Evolutionary conservation across 1,140 invertebrate genomes (phyloP).

Genomic region (Drosophila ogumai): DNA sequence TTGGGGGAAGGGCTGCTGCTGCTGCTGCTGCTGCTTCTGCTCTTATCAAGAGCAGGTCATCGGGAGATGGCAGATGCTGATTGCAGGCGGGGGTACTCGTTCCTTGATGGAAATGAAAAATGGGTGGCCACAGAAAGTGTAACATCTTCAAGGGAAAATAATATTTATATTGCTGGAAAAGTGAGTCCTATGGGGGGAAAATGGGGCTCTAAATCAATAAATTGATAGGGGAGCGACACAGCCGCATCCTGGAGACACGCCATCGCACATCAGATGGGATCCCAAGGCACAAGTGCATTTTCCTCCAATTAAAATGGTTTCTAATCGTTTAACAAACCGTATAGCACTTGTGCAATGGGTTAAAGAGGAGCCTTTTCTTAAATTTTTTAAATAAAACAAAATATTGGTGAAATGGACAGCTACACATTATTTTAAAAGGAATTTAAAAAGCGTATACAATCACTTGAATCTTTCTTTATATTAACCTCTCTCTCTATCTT

Average conservation of each 20-base stretch:
- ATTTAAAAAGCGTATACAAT: background rate
- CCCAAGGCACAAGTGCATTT: slow-evolving; percentile 9
- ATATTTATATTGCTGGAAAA: slow-evolving; percentile 36
- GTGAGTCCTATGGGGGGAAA: slow-evolving; percentile 2
- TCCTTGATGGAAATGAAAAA: slow-evolving; percentile 23
- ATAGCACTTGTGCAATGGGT: background rate
- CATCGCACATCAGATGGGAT: slow-evolving; percentile 16
- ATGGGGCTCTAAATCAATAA: slow-evolving; percentile 31
- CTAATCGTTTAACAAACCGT: slow-evolving; percentile 6
- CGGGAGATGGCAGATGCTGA: slow-evolving; percentile 52
- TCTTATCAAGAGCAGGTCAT: slow-evolving; percentile 81
- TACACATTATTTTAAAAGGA: background rate
- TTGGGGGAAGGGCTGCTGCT: slow-evolving; percentile 6
- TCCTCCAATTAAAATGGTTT: slow-evolving; percentile 21
- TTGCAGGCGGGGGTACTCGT: slow-evolving; percentile 22
- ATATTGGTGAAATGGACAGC: background rate
- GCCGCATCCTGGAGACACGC: slow-evolving; percentile 32
- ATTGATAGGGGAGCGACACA: slow-evolving; percentile 40
- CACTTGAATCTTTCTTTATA: no score
- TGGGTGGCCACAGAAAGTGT: slow-evolving; percentile 64
- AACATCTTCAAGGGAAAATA: slow-evolving; percentile 44
- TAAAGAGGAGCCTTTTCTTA: background rate
- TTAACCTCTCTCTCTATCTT: no score
- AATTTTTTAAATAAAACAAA: background rate
- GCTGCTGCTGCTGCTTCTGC: slow-evolving; percentile 14